phyloP scores from a whole-genome alignment of 2,888 invertebrate species.

The Orthosia cruda region DNA sequence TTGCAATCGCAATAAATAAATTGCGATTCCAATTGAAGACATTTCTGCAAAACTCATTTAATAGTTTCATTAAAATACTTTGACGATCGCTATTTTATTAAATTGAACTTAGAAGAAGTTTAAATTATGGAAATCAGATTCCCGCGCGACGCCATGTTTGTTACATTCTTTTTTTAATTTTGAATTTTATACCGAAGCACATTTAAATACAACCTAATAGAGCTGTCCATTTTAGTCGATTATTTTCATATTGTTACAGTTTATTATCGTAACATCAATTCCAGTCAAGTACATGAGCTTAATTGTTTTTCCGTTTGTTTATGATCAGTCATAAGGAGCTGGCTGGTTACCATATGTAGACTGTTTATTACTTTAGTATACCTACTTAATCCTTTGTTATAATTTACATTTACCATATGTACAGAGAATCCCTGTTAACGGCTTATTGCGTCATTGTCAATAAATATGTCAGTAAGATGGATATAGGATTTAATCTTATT shows the following conservation, averaged over 20 bases:
- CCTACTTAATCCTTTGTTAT: conserved; percentile 60
- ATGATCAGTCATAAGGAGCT: conserved; percentile 40
- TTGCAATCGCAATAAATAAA: background rate
- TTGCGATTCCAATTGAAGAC: conserved; percentile 1
- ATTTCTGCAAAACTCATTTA: background rate
- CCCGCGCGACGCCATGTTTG: conserved; percentile 1
- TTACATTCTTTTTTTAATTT: background rate
- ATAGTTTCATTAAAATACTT: background rate
- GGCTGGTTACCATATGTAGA: conserved; percentile 63
- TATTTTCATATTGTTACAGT: conserved; percentile 16
- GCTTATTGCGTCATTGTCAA: conserved; percentile 51
- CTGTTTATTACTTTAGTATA: conserved; percentile 52
- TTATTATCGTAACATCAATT: conserved; percentile 32
- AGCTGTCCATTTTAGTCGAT: conserved; percentile 23
- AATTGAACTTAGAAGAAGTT: background rate
- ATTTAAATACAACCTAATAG: conserved; percentile 1
- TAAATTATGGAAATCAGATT: background rate
- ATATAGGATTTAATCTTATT: conserved; percentile 22
- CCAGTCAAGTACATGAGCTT: conserved; percentile 18
- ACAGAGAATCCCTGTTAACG: conserved; percentile 70
- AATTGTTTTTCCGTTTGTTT: conserved; percentile 55
- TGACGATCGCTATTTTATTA: background rate
- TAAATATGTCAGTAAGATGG: conserved; percentile 30
- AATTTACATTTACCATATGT: conserved; percentile 67
- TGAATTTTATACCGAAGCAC: background rate